Base-by-base conservation (phyloP, 2,888 invertebrate species). In the Thera obeliscata region DNA sequence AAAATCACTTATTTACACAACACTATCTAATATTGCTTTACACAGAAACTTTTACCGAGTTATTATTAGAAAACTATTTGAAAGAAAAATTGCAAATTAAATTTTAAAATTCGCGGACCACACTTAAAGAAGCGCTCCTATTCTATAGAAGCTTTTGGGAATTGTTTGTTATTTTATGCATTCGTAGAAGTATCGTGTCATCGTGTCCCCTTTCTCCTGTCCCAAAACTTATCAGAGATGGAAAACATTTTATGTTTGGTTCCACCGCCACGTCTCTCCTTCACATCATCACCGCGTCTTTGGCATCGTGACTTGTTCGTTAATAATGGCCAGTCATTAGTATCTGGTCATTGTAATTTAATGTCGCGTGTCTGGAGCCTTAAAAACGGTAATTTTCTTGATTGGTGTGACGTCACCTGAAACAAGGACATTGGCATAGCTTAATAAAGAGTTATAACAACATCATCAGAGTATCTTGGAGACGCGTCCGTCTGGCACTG, bases 61-160 rank as follows among this genome's bases (percentile, higher is more conserved):
- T 71, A 69, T 55, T 46, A 9, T 22, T 35, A 35, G 71, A 11
- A 46, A 36, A 50, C 43, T 60, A 66, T 41, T 43, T 1, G 9
- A 43, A 77, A 79, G 76, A 69, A 74, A 77, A 77, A 74, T 67
- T 71, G 89, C 90, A 90, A 91, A 87, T 81, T 46, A 33, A 87
- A 85, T 72, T 77, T 82, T 57, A 9, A 58, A 84, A 80, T 74
- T 78, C 83, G 76, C 74, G 74, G 81, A 79, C 73, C 72, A 92
- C 92, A 92, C 89, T 84, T 83, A 92, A 92, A 92, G 81, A 92
- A 92, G 92, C 92, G 78, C 74, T 73, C 72, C 77, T 82, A 83
- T 76, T 72, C 84, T 87, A 85, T 80, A 70, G 74, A 83, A 84
- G 81, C 82, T 80, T 78, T 78, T 87, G 87, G 64, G 12, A 49